Evolutionary conservation across 1,140 invertebrate genomes (phyloP).

Genomic region (Platorchestia sp.): DNA sequence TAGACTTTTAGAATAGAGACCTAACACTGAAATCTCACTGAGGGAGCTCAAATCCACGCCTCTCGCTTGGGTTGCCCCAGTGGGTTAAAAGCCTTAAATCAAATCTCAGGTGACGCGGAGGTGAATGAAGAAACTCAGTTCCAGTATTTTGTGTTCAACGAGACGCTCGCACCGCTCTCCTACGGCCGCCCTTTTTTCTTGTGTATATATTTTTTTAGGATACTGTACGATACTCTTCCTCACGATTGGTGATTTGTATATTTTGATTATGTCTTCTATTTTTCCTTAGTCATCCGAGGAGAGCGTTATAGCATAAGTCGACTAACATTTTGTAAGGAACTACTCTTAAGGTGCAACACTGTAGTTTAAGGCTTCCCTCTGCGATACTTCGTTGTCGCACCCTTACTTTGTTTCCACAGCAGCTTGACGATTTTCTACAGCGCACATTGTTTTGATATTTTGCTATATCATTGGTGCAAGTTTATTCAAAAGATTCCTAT

Average conservation of each 20-base stretch:
- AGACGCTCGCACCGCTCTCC: constrained; percentile 16
- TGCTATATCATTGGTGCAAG: background rate
- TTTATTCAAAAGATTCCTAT: no score
- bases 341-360: background rate
- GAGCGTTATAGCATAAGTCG: constrained; percentile 33
- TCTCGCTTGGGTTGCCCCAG: background rate
- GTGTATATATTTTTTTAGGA: constrained; percentile 39
- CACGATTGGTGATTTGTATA: constrained; percentile 54
- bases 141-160: constrained; percentile 14
- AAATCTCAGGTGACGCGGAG: background rate
- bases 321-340: constrained; percentile 33
- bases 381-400: no score
- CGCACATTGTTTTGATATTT: background rate
- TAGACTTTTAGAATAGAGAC: background rate
- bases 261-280: constrained; percentile 52
- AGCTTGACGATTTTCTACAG: background rate
- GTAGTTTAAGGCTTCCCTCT: background rate
- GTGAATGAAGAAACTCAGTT: background rate
- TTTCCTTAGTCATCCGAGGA: constrained; percentile 54
- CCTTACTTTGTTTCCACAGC: background rate
- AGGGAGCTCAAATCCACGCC: background rate
- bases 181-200: background rate
- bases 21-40: background rate
- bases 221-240: constrained; percentile 42
- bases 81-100: background rate